Base-by-base conservation (phyloP, 2,797 vertebrate species). In the Phrynocephalus vlangalii region DNA sequence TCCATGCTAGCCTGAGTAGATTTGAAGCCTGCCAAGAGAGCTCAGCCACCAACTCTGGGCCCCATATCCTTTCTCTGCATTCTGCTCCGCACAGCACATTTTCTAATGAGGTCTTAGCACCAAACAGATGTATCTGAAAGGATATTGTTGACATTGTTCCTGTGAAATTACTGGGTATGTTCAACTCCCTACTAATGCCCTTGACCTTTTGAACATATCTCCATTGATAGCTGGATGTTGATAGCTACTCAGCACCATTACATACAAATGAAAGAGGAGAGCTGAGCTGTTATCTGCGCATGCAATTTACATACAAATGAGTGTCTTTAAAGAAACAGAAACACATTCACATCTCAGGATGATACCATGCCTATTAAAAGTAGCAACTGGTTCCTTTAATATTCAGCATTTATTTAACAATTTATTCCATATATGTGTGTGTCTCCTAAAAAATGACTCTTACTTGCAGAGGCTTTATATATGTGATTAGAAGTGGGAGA, bases 221-320 rank as follows among this genome's bases (percentile, higher is more conserved):
- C 77, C 85, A 81, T 11, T 68, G 82, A 81, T 84, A 44, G 76
- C 71, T 33, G 33, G 60, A 63, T 67, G 67, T 26, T 68, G 81
- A 84, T 80, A 80, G 76, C 30, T 73, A 44, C 70, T 75, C 30
- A 0, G 68, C 44, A 60, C 30, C 3, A 3, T 67, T 26, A 75
- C 68, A 60, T 60, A 84, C 77, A 83, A 80, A 75, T 83, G 81
- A 89, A 89, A 89, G 30, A 52, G 77, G 79, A 75, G 67, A 48
- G 24, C 70, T 3, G 60, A 56, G 70, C 44, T 8, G 33, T 56
- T 79, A 73, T 67, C 68, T 38, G 30, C 18, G 26, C 33, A 33
- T 20, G 30, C 70, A 84, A 90, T 90, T 84, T 90, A 80, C 81
- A 90, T 84, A 76, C 82, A 87, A 80, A 83, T 87, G 70, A 84